Evolutionary conservation across 2,888 invertebrate genomes (phyloP).

Genomic region (Empis livida): DNA sequence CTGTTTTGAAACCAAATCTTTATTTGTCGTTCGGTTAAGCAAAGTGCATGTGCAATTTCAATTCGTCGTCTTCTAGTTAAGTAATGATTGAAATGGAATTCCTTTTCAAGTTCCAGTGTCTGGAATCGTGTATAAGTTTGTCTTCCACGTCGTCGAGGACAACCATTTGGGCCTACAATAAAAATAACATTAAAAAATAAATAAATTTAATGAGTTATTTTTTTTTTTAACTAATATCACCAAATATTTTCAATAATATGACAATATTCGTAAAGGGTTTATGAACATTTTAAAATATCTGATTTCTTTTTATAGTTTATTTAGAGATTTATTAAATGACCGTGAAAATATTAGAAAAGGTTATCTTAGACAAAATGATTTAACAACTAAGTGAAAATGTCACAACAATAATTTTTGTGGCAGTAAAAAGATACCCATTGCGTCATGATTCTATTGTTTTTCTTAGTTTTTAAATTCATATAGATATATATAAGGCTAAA

Average conservation of each 20-base stretch:
- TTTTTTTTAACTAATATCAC: background rate
- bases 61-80: slow-evolving; percentile 90
- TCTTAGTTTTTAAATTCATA: too few species aligned
- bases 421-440: too few species aligned
- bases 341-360: too few species aligned
- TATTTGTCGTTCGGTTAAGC: slow-evolving; percentile 91
- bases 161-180: slow-evolving; percentile 86
- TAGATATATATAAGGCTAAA: too few species aligned
- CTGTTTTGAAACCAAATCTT: slow-evolving; percentile 97
- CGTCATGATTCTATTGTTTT: too few species aligned
- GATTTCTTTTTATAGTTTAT: too few species aligned
- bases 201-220: slow-evolving; percentile 9
- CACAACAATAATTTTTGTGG: too few species aligned
- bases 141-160: slow-evolving; percentile 84
- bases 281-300: too few species aligned
- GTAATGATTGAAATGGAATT: slow-evolving; percentile 97
- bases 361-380: too few species aligned
- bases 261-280: too few species aligned
- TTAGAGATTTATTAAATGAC: too few species aligned
- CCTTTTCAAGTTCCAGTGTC: slow-evolving; percentile 94
- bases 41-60: slow-evolving; percentile 92
- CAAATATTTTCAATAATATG: background rate
- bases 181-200: slow-evolving; percentile 19
- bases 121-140: slow-evolving; percentile 98
- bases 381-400: too few species aligned